phyloP scores from a whole-genome alignment of 2,888 invertebrate species.

The Volucella zonaria region DNA sequence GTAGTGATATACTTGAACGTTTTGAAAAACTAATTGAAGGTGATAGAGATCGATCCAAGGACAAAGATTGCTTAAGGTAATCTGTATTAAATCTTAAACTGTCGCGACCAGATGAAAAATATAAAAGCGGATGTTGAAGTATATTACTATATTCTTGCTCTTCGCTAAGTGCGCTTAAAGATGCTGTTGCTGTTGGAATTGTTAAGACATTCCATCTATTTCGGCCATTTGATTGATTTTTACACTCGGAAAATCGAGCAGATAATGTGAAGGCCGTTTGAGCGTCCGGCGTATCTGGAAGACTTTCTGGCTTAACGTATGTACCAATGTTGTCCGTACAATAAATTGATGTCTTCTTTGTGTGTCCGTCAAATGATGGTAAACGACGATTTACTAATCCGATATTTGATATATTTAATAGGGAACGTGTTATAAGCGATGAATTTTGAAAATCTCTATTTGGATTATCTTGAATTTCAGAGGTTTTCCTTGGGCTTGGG shows the following conservation, averaged over 20 bases:
- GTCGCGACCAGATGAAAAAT: conserved; percentile 14
- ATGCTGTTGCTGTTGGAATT: conserved; percentile 29
- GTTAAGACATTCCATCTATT: conserved; percentile 41
- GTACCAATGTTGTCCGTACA: not conserved
- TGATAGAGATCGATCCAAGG: conserved; percentile 11
- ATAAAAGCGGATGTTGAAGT: conserved; percentile 18
- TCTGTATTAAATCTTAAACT: conserved; percentile 12
- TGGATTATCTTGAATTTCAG: not conserved
- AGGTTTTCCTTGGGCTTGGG: conserved; percentile 11
- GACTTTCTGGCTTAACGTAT: not conserved
- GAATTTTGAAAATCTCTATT: not conserved
- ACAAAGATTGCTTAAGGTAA: conserved; percentile 1
- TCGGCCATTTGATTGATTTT: conserved; percentile 1
- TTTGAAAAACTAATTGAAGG: conserved; percentile 15
- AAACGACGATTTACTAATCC: conserved; percentile 35
- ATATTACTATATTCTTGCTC: conserved; percentile 23
- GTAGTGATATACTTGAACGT: conserved; percentile 39
- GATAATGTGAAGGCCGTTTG: conserved; percentile 6
- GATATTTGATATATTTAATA: conserved; percentile 47
- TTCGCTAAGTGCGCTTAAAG: conserved; percentile 36
- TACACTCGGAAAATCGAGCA: conserved; percentile 13
- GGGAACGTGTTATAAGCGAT: conserved; percentile 40
- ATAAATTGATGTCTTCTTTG: not conserved
- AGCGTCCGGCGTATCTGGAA: conserved; percentile 3
- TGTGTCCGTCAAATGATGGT: conserved; percentile 25